Base-by-base conservation (phyloP, 1,140 invertebrate species). In the Sminthurides bifidus region DNA sequence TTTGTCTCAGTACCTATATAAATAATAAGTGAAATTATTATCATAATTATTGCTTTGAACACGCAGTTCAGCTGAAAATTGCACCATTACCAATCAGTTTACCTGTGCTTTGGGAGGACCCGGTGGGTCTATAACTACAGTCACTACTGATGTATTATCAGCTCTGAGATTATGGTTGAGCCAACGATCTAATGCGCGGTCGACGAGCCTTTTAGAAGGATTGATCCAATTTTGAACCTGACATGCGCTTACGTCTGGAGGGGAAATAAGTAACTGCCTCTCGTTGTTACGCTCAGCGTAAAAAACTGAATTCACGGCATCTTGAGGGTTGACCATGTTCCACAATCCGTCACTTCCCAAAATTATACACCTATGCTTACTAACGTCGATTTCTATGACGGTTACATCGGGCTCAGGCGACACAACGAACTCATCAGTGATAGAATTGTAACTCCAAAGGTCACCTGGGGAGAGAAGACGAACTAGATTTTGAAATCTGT, bases 331-430 rank as follows among this genome's bases (percentile, higher is more conserved):
- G 37, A 97, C 71, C 81, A 97, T 92, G 71, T 98, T 97, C 87
- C 91, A 97, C 12, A 97, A 72, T 3, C 94, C 94, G 74, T 98
- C 94, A 1, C 91, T 94, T 53, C 88, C 94, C 65, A 97, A 85
- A 54, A 98, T 87, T 1, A 98, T 75, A 74, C 92, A 97, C 65
- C 86, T 81, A 68, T 79, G 82, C 63, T 72, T 71, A 17, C 76
- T 77, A 1, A 87, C 82, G 72, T 96, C 85, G 54, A 97, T 83
- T 43, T 81, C 76, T 46, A 91, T 75, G 0, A 93, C 89, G 64
- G 81, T 79, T 3, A 95, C 88, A 76, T 98, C 93, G 2, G 94
- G 94, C 70, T 93, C 89, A 0, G 94, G 94, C n/a, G 89, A 93
- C 2, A 98, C 92, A 12, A 95, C 84, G 75, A 95, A 98, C 69